These are phyloP conservation scores for Chionis minor DNA, from an alignment of 2,113 vertebrate species.

Conservation along the genomic window DNA sequence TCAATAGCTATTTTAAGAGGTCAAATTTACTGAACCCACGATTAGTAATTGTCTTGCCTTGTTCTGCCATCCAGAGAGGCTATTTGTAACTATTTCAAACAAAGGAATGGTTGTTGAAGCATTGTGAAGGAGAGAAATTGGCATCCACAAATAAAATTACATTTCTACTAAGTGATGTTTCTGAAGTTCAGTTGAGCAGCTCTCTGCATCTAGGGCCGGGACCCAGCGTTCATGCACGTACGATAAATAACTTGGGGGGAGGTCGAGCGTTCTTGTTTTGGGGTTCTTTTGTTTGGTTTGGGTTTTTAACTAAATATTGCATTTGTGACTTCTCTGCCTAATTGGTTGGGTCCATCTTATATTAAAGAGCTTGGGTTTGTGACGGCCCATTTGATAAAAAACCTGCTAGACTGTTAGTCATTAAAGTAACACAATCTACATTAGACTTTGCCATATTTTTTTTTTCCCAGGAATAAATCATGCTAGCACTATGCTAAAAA, in stretches of 20 bases:
- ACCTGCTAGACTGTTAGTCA: background rate
- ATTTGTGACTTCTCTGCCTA: background rate
- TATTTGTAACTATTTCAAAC: background rate
- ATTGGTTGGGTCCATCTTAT: background rate
- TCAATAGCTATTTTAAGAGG: background rate
- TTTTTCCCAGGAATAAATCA: background rate
- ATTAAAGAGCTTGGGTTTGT: background rate
- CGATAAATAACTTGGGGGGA: accelerated
- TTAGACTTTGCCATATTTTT: background rate
- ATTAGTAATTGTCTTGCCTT: background rate
- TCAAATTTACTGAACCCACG: background rate
- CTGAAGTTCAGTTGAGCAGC: background rate
- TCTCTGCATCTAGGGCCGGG: background rate
- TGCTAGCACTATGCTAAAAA: background rate
- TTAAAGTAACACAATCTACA: background rate
- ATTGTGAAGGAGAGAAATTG: background rate
- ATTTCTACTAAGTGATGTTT: background rate
- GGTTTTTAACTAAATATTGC: background rate
- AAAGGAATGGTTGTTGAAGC: background rate
- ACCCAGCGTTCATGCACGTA: background rate
- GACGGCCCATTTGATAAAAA: background rate
- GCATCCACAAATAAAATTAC: background rate
- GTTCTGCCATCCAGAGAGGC: background rate
- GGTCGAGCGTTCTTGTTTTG: background rate
- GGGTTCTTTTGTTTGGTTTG: accelerated